Evolutionary conservation across 2,888 invertebrate species (phyloP).

Genomic region (Tupiocoris notatus): DNA sequence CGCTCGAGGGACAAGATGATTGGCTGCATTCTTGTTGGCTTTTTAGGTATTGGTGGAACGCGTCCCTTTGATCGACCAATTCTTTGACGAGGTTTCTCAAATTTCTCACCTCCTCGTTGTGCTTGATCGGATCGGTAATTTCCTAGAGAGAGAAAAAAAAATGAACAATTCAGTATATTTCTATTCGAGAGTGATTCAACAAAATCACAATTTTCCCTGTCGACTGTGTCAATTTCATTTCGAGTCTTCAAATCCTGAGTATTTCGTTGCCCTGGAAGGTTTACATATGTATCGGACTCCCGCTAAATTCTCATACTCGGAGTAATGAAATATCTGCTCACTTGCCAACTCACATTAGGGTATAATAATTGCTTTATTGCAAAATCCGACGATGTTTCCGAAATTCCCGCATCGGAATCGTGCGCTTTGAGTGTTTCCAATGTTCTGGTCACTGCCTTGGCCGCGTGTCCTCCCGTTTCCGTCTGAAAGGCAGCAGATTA

Average conservation of each 20-base stretch:
- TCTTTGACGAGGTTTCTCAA: constrained; percentile 41
- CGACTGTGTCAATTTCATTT: no score
- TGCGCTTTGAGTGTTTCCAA: neutral
- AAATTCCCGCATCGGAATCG: constrained; percentile 18
- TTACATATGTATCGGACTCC: no score
- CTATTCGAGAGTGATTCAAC: no score
- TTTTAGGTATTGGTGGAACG: constrained; percentile 28
- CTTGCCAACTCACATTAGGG: constrained; percentile 14
- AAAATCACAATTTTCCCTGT: no score
- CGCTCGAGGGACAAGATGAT: constrained; percentile 1
- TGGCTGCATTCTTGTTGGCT: neutral
- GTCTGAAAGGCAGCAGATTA: no score
- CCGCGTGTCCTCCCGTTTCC: constrained; percentile 7
- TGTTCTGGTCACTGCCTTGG: neutral
- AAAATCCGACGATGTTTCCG: constrained; percentile 17
- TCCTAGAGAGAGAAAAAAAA: neutral
- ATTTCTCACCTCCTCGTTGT: constrained; percentile 43
- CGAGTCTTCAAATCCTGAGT: no score
- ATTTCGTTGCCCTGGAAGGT: no score
- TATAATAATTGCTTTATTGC: constrained; percentile 4
- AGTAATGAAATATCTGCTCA: no score
- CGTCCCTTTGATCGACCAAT: constrained; percentile 34
- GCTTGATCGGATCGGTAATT: constrained; percentile 12
- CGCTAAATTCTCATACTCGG: no score
- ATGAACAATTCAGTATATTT: no score